phyloP scores from a whole-genome alignment of 2,888 invertebrate species.

The Erebia ligea region DNA sequence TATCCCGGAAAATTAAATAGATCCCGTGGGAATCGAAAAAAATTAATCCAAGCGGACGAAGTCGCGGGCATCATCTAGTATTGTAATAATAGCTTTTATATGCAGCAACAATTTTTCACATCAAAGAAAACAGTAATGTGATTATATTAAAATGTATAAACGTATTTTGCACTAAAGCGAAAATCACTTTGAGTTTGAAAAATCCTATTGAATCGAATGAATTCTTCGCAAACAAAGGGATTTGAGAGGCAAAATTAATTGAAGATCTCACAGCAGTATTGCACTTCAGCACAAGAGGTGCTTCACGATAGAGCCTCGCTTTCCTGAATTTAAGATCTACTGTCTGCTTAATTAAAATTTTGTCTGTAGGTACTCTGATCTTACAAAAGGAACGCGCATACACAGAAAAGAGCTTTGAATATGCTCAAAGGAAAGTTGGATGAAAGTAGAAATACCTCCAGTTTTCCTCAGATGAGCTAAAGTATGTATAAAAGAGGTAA shows the following conservation, averaged over 20 bases:
- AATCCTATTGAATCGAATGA: background rate
- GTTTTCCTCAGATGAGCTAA: too few species aligned
- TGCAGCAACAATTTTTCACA: too few species aligned
- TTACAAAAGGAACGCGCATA: background rate
- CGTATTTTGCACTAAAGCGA: background rate
- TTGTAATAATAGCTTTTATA: background rate
- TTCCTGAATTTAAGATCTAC: constrained; percentile 2
- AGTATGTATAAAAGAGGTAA: too few species aligned
- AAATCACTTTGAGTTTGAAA: background rate
- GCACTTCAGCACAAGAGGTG: constrained; percentile 9
- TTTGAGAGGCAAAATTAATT: constrained; percentile 8
- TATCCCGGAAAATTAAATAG: too few species aligned
- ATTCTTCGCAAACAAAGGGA: constrained; percentile 5
- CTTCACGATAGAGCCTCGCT: constrained; percentile 4
- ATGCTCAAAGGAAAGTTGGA: background rate
- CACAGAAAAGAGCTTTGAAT: background rate
- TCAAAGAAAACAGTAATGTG: too few species aligned
- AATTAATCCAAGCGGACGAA: too few species aligned
- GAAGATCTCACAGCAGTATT: constrained; percentile 4
- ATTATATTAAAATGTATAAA: too few species aligned
- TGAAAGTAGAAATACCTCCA: background rate
- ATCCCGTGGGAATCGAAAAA: too few species aligned
- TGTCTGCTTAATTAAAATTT: constrained; percentile 11
- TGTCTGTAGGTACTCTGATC: background rate
- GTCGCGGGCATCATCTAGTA: too few species aligned